Base-by-base conservation (phyloP, 2,888 invertebrate genomes). In the Diaphora mendica region DNA sequence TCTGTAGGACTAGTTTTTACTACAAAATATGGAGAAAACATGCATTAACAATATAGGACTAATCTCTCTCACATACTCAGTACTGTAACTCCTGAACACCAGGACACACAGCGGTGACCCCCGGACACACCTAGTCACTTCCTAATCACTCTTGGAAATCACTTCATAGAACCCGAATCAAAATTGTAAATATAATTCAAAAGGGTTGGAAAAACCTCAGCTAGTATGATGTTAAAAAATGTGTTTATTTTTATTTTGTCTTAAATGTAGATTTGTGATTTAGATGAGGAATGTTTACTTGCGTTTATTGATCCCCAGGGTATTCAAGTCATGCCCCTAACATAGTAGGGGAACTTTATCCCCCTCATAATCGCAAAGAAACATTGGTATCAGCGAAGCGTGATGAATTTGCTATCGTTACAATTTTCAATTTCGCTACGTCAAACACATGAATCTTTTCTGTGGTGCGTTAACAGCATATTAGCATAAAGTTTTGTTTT, bases 321-420 rank as follows among this genome's bases (percentile, higher is more conserved):
- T 17, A 30, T 62, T 30, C 62, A 62, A 30, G 62, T 62, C 62
- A 62, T 62, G 30, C 15, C 62, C 15, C 42, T 13, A 69, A 20
- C 30, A 62, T 42, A 13, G 30, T 3, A 48, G 30, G 33, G 30
- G 23, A 20, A 11, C 23, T 39, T 26, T 64, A 17, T 64, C 35
- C 71, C 64, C 68, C 62, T 59, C 35, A 11, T 59, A 62, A 44
- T 68, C n/a, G 20, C 55, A 26, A 55, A 13, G 65, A 72, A 55
- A 59, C 59, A 67, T 68, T 44, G 51, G 51, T 51, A 62, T 35
- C 44, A 64, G 39, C 51, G 51, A 39, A 39, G 26, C 48, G 44
- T 68, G 67, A 64, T 64, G 30, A 64, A 68, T 72, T 62, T 48
- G 35, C 33, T n/a, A 17, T 68, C 39, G 20, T 35, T 5, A 55